Evolutionary conservation across 2,888 invertebrate species (phyloP).

Genomic region (Pyrgus malvae): DNA sequence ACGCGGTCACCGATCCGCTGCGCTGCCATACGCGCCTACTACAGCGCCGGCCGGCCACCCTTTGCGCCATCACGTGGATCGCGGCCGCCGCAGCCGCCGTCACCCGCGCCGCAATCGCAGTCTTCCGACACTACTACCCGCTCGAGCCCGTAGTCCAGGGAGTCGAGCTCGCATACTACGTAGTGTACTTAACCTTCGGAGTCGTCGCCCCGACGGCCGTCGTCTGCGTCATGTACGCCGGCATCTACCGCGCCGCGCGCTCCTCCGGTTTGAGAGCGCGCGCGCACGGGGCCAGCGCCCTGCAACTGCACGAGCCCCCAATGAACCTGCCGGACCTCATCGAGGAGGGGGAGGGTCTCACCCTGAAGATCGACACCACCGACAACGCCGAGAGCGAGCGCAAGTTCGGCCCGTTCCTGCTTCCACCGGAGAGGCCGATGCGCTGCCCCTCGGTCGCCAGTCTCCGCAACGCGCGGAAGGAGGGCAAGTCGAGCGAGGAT

Average conservation of each 20-base stretch:
- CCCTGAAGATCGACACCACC: conserved; percentile 67
- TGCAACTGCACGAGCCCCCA: conserved; percentile 76
- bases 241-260: conserved; percentile 89
- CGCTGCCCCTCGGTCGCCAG: conserved; percentile 74
- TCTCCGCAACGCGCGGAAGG: conserved; percentile 65
- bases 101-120: conserved; percentile 58
- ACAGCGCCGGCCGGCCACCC: conserved; percentile 66
- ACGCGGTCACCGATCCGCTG: conserved; percentile 77
- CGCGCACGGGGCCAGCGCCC: conserved; percentile 72
- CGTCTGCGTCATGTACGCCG: conserved; percentile 87
- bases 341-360: conserved; percentile 70
- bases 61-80: conserved; percentile 80
- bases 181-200: conserved; percentile 65
- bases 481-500: conserved; percentile 66
- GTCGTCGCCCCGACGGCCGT: conserved; percentile 77
- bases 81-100: conserved; percentile 66
- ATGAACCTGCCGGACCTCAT: conserved; percentile 65
- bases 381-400: conserved; percentile 57
- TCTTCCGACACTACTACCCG: conserved; percentile 58
- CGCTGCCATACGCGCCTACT: conserved; percentile 76
- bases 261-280: conserved; percentile 82
- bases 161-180: conserved; percentile 62
- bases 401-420: conserved; percentile 71
- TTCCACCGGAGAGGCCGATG: conserved; percentile 68
- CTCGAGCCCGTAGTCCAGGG: conserved; percentile 52